Conservation (phyloP, 2,797 vertebrate genomes). For the Cetoscarus ocellatus region DNA sequence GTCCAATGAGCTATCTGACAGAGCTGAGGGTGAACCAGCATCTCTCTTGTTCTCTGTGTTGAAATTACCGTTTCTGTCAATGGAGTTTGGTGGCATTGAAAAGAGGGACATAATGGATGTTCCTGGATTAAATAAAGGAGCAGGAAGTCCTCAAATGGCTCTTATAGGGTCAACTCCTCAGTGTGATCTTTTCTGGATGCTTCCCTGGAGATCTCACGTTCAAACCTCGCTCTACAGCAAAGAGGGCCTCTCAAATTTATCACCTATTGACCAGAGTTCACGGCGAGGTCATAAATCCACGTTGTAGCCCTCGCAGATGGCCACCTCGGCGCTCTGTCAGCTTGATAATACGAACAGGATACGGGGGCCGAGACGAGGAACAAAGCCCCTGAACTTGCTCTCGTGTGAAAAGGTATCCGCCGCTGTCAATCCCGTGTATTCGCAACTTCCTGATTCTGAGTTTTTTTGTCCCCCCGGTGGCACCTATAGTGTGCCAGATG, state of each 20-base stretch:
- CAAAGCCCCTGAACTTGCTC: constrained; percentile 50
- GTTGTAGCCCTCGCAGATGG: constrained; percentile 69
- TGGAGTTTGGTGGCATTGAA: background rate
- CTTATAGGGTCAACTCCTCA: background rate
- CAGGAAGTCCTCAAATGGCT: constrained; percentile 1
- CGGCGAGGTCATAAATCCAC: constrained; percentile 87
- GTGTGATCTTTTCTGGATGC: constrained; percentile 14
- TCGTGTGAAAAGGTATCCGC: constrained; percentile 75
- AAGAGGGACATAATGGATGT: background rate
- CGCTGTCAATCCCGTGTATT: constrained; percentile 86
- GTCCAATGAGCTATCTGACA: background rate
- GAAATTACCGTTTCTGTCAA: background rate
- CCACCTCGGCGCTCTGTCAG: constrained; percentile 54
- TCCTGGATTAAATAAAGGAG: background rate
- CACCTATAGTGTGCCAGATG: constrained; percentile 98
- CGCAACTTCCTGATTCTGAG: constrained; percentile 90
- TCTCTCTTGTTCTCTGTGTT: background rate
- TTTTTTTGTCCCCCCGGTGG: constrained; percentile 89
- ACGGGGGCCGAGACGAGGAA: constrained; percentile 42
- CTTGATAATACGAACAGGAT: constrained; percentile 60
- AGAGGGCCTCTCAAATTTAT: constrained; percentile 69
- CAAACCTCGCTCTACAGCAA: constrained; percentile 48
- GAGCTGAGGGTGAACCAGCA: background rate
- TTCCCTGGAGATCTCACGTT: constrained; percentile 61
- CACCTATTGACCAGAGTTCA: constrained; percentile 74